Evolutionary conservation across 1,140 invertebrate genomes (phyloP), one percentile per base, ranked within the genome.

Genomic region (Anagrus nilaparvatae): DNA sequence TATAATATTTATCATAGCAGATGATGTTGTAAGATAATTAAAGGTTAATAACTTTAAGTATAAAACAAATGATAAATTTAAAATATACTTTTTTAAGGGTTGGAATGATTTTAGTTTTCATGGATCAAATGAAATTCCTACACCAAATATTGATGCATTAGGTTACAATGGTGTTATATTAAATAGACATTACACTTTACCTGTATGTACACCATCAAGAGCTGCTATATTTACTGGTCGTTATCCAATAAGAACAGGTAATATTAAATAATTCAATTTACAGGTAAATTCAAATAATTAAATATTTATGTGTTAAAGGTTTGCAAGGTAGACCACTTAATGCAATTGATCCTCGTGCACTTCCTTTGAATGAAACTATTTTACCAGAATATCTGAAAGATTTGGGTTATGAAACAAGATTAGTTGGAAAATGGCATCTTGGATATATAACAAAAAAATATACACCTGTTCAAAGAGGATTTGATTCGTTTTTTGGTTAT

Each of bases 71-170:
- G 6, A 27, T 12, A 40, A 36, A 31, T 31, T 30, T 18, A 36
- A n/a, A 13, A 32, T 14, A 39, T 23, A 32, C 25, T 37, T 44
- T 30, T 32, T 50, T 46, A 29, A 82, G 79, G 80, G 79, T 1
- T 82, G 76, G 74, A 79, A 81, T 56, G 79, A 84, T 57, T 74
- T 83, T 3, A 73, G 80, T 48, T 84, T 81, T 53, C 79, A 83
- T 51, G 81, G 81, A 2, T 73, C 76, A 2, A 56, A 74, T 38
- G 69, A 83, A 57, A 75, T 81, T 50, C 75, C 73, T 13, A 81
- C 79, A 3, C 78, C 78, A 10, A 81, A 81, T 48, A 75, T 81
- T 23, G 79, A 81, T 52, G 69, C 74, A 4, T 55, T 82, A 16
- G 79, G 76, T 1, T 72, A 72, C 42, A 70, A 70, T 44, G 78